Evolutionary conservation across 2,888 invertebrate genomes (phyloP), one percentile per base, ranked within the genome.

Genomic region (Operophtera brumata): DNA sequence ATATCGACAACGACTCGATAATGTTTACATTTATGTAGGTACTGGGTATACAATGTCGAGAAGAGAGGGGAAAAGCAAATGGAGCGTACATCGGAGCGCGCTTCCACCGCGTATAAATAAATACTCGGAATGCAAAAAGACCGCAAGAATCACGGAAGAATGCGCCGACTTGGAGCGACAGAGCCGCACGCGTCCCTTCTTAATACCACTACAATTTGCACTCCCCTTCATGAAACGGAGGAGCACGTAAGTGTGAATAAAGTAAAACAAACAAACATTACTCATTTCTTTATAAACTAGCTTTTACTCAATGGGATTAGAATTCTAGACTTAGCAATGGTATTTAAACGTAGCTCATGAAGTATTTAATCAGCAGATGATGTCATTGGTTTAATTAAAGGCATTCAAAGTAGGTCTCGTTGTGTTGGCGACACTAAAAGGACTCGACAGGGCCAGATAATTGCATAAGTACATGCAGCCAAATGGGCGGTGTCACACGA

Each of bases 31-130:
- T 65, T 64, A 62, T 57, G 64, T 65, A 69, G 64, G 70, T 68
- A 69, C 48, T 47, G 45, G 35, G 13, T 20, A 20, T 20, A 4
- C 34, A 61, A 61, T 69, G 62, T 62, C 63, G 65, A 20, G 20
- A 70, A 65, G 72, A 74, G 75, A 72, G 77, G 73, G 77, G 73
- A 71, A 71, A 58, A 69, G 76, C 75, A 82, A 82, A 78, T 82
- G 82, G 79, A 82, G 83, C 81, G 79, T 82, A 78, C 63, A 75
- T 80, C 74, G 69, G 81, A 81, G 78, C 80, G 81, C 80, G 75
- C 78, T 70, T 73, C 74, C 71, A 73, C 73, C 69, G 71, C 65
- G 67, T 77, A 77, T 80, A 78, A 80, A 79, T 75, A 78, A 61
- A 62, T 59, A 66, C 68, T 58, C 59, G 70, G 73, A 77, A 77